phyloP scores from a whole-genome alignment of 2,888 invertebrate species.

The Eutolmus rufibarbis region DNA sequence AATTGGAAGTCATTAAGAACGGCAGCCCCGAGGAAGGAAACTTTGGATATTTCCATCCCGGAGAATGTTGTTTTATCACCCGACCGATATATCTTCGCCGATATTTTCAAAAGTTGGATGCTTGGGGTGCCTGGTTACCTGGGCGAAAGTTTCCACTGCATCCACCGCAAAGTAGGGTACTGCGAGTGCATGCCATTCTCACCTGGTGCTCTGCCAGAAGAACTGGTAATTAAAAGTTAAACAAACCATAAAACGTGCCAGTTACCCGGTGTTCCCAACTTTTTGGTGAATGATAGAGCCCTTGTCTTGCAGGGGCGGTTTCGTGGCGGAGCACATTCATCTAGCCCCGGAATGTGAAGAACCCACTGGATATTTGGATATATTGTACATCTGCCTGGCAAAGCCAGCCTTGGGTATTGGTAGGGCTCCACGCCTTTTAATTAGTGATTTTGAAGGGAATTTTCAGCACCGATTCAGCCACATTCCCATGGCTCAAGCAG shows the following conservation, averaged over 20 bases:
- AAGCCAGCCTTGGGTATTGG: not conserved
- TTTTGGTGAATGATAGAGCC: not conserved
- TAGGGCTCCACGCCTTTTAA: not conserved
- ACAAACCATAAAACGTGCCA: slow-evolving; percentile 39
- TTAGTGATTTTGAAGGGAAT: not conserved
- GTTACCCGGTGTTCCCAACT: not conserved
- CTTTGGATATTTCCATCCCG: not conserved
- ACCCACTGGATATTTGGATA: not conserved
- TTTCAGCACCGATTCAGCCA: not conserved
- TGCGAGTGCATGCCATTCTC: not conserved
- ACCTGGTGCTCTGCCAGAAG: not conserved
- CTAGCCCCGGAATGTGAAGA: not conserved
- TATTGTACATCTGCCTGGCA: not conserved
- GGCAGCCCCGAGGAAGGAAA: not conserved
- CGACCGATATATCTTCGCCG: not conserved
- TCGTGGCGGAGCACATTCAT: not conserved
- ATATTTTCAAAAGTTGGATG: not conserved
- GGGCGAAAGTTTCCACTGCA: not conserved
- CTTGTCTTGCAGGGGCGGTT: not conserved
- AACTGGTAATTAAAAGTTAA: slow-evolving; percentile 35
- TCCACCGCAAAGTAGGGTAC: not conserved
- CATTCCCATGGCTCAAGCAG: not conserved
- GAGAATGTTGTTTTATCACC: not conserved
- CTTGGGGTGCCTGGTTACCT: not conserved
- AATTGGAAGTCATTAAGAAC: slow-evolving; percentile 18